A percentile compares a stretch with the other conserved stretches of the same genome.
Conservation (phyloP, 2,888 invertebrate species). For the Trichopria drosophilae region DNA sequence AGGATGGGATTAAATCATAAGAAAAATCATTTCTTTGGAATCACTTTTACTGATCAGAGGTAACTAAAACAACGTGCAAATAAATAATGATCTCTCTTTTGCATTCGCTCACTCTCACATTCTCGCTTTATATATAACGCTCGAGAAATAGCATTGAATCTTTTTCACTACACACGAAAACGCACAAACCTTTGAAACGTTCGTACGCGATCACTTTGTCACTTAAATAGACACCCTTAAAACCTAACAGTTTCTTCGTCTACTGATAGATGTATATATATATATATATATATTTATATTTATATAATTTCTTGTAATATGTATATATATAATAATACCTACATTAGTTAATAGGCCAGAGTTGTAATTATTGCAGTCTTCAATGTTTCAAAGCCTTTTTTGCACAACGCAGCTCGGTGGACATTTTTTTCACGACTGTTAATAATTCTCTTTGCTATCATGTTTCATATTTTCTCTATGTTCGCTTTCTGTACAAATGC, state of each 20-base stretch:
- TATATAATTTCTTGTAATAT: conserved; percentile 18
- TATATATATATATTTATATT: conserved; percentile 3
- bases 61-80: conserved; percentile 38
- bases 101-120: conserved; percentile 11
- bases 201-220: too few species aligned
- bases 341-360: conserved; percentile 47
- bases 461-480: too few species aligned
- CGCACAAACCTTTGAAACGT: too few species aligned
- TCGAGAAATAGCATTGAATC: too few species aligned
- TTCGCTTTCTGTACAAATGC: conserved; percentile 34
- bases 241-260: too few species aligned
- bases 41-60: conserved; percentile 40
- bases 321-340: conserved; percentile 29
- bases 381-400: conserved; percentile 43
- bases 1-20: not conserved
- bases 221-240: too few species aligned
- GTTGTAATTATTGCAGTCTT: conserved; percentile 54
- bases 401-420: conserved; percentile 6
- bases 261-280: conserved; percentile 4
- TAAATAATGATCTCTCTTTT: conserved; percentile 26
- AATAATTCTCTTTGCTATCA: too few species aligned
- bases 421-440: too few species aligned
- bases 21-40: conserved; percentile 41
- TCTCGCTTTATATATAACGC: too few species aligned
- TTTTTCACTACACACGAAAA: too few species aligned